Percentiles rank a stretch among this genome's conserved stretches.
phyloP scores from a whole-genome alignment of 2,113 vertebrate species.

The Daphoenositta chrysoptera region DNA sequence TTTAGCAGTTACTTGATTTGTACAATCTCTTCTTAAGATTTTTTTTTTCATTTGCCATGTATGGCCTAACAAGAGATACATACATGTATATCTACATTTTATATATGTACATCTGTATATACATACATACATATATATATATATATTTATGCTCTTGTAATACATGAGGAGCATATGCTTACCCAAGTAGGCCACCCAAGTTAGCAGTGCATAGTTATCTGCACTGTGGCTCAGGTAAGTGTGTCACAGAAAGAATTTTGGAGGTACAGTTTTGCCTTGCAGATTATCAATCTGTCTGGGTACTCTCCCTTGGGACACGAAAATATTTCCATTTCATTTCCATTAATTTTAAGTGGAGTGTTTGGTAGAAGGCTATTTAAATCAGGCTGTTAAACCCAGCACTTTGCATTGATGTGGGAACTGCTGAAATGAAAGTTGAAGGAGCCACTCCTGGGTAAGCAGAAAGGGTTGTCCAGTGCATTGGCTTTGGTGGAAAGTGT shows the following conservation, averaged over 20 bases:
- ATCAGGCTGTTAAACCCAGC: not conserved
- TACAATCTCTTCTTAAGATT: not conserved
- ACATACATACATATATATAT: accelerated
- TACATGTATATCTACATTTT: not conserved
- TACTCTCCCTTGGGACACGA: not conserved
- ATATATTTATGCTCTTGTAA: not conserved
- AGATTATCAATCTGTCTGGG: constrained; percentile 32
- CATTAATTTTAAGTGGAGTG: not conserved
- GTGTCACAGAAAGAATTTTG: not conserved
- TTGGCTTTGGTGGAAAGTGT: not conserved
- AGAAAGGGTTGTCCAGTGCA: not conserved
- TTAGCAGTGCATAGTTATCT: not conserved
- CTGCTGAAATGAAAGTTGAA: not conserved
- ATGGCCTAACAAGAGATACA: not conserved
- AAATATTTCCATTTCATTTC: constrained; percentile 46
- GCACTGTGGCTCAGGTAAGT: not conserved
- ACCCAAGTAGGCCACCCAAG: not conserved
- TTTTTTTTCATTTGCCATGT: not conserved
- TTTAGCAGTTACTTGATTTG: not conserved
- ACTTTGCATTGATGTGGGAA: not conserved
- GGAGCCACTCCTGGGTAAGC: accelerated
- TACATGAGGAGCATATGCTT: not conserved
- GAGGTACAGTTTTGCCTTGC: constrained; percentile 43
- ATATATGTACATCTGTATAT: not conserved
- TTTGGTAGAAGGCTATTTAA: constrained; percentile 4